Evolutionary conservation across 2,797 vertebrate species (phyloP).

Genomic region (Orientallactaga sibirica): DNA sequence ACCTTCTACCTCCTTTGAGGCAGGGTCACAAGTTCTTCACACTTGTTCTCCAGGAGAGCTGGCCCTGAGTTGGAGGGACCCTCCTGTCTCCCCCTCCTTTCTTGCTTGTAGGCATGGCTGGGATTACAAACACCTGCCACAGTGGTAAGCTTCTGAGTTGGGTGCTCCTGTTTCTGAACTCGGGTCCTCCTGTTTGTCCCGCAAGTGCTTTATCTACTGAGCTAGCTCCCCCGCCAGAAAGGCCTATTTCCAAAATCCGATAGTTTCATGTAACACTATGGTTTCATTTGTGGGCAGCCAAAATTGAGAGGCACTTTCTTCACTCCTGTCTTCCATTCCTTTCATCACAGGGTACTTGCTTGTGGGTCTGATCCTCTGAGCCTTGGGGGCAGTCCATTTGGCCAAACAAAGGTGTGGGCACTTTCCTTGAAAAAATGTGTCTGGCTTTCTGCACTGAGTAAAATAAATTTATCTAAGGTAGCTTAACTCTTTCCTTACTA

Average conservation of each 20-base stretch:
- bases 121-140: too few relatives aligned
- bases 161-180: too few relatives aligned
- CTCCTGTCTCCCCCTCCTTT: too few relatives aligned
- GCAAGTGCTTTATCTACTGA: too few relatives aligned
- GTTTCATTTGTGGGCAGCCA: background rate
- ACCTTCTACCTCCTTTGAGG: too few relatives aligned
- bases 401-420: background rate
- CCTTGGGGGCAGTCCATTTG: background rate
- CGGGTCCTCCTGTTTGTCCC: too few relatives aligned
- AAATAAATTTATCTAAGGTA: background rate
- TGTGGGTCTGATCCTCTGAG: background rate
- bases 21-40: too few relatives aligned
- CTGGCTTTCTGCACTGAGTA: background rate
- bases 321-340: background rate
- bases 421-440: constrained; percentile 13
- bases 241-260: background rate
- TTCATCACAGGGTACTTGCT: background rate
- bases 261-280: too few relatives aligned
- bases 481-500: background rate
- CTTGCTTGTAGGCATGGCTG: too few relatives aligned
- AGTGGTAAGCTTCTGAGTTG: too few relatives aligned
- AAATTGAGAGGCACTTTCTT: background rate
- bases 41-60: too few relatives aligned
- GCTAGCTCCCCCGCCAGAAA: background rate
- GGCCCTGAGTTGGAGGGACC: too few relatives aligned